These are phyloP conservation scores for Tadarida brasiliensis DNA, from an alignment of 2,797 vertebrate genomes.

Conservation along the genomic window DNA sequence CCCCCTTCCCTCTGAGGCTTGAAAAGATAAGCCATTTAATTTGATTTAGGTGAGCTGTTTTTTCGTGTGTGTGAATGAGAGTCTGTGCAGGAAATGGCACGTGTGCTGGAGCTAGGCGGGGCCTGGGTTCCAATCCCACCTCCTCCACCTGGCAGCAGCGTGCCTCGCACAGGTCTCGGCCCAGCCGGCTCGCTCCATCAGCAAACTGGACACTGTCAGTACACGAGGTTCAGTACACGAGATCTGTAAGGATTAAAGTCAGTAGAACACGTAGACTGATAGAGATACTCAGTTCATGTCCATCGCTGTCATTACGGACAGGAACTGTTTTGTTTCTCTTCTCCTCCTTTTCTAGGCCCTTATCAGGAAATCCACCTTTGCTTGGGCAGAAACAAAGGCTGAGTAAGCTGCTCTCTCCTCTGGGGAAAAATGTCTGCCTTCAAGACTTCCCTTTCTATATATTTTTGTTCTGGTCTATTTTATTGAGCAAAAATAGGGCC, in stretches of 20 bases:
- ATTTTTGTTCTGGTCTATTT: not conserved
- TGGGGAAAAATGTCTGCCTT: not conserved
- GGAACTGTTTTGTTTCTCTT: not conserved
- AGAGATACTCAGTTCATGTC: fast-evolving
- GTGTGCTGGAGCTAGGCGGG: fast-evolving
- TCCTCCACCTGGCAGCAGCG: fast-evolving
- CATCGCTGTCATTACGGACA: not conserved
- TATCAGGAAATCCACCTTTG: not conserved
- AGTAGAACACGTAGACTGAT: not conserved
- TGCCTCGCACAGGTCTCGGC: not conserved
- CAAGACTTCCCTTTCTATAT: not conserved
- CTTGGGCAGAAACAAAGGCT: not conserved
- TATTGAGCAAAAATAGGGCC: not conserved
- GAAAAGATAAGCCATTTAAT: conserved; percentile 9
- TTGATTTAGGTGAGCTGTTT: not conserved
- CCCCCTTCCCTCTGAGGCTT: not conserved
- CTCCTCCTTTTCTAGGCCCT: not conserved
- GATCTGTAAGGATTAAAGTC: not conserved
- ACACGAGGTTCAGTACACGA: too few species aligned
- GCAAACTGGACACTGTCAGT: not conserved
- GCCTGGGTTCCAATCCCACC: not conserved
- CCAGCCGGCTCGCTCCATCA: not conserved
- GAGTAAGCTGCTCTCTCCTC: not conserved
- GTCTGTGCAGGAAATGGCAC: not conserved
- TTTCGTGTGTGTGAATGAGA: not conserved